A percentile compares a stretch with the other conserved stretches of the same genome.
Evolutionary conservation across 1,140 invertebrate genomes (phyloP).

Genomic region (Micrasema minimum): DNA sequence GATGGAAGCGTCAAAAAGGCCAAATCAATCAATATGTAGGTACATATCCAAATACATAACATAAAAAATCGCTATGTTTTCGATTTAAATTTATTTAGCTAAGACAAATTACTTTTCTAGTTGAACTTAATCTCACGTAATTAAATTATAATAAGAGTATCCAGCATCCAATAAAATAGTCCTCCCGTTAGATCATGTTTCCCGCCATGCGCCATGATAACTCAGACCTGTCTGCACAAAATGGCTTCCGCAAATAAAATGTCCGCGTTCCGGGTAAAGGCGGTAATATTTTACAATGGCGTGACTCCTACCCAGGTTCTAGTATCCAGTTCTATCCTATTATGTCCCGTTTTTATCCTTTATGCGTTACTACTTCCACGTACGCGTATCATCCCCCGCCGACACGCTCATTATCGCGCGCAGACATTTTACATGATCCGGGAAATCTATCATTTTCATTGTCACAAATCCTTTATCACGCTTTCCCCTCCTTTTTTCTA

Average conservation of each 20-base stretch:
- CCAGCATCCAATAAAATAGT: no score
- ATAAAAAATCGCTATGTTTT: no score
- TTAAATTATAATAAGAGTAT: no score
- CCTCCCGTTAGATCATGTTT: no score
- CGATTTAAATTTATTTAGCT: no score
- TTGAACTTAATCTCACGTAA: no score
- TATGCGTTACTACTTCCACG: slow-evolving; percentile 20
- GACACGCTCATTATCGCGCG: not conserved
- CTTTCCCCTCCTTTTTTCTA: not conserved
- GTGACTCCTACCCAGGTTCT: slow-evolving; percentile 21
- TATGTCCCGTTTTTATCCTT: slow-evolving; percentile 29
- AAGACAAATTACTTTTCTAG: no score
- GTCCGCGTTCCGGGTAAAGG: slow-evolving; percentile 23
- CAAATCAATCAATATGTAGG: no score
- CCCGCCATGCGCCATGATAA: slow-evolving; percentile 5
- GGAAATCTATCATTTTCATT: not conserved
- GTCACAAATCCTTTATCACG: not conserved
- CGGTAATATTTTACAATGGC: slow-evolving; percentile 25
- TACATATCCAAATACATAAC: no score
- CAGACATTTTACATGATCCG: slow-evolving; percentile 4
- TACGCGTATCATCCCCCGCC: slow-evolving; percentile 6
- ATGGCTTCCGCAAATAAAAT: slow-evolving; percentile 28
- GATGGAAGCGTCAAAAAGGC: no score
- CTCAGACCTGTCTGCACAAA: slow-evolving; percentile 25
- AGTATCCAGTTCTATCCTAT: slow-evolving; percentile 30